phyloP scores from a whole-genome alignment of 2,888 invertebrate genomes.

The Drosophila neotestacea region DNA sequence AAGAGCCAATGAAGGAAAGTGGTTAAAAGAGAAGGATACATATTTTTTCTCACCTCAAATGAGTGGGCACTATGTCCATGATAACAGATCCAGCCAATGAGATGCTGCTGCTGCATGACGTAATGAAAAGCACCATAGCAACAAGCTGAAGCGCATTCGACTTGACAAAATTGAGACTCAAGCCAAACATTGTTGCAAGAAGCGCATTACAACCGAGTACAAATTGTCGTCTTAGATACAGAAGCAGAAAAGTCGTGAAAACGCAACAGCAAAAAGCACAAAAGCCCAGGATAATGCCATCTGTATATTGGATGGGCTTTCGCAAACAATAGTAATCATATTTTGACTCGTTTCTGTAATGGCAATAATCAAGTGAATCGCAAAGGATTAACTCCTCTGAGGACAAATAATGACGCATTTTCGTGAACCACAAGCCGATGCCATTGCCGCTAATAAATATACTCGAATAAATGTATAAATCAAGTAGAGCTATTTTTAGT shows the following conservation, averaged over 20 bases:
- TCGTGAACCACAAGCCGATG: constrained; percentile 6
- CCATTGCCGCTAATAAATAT: constrained; percentile 2
- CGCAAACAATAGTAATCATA: not conserved
- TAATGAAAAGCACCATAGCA: not conserved
- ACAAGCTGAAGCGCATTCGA: not conserved
- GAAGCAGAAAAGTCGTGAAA: not conserved
- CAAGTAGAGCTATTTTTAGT: not conserved
- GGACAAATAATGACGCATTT: constrained; percentile 5
- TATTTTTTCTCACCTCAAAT: not conserved
- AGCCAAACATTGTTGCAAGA: not conserved
- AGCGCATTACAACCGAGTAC: not conserved
- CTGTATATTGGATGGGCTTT: not conserved
- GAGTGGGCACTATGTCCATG: not conserved
- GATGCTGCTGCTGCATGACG: not conserved
- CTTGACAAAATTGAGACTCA: not conserved
- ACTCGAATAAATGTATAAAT: too few relatives aligned
- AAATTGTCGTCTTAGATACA: not conserved
- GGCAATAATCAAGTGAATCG: not conserved
- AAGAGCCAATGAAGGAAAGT: not conserved
- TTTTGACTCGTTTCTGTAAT: not conserved
- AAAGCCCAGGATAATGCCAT: not conserved
- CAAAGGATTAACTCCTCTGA: not conserved
- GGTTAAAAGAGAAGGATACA: not conserved
- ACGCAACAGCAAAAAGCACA: not conserved
- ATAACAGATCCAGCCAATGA: not conserved